A percentile compares a stretch with the other conserved stretches of the same genome.
These are phyloP conservation scores for Limnothrissa miodon DNA, from an alignment of 2,113 vertebrate genomes.

Conservation along the genomic window DNA sequence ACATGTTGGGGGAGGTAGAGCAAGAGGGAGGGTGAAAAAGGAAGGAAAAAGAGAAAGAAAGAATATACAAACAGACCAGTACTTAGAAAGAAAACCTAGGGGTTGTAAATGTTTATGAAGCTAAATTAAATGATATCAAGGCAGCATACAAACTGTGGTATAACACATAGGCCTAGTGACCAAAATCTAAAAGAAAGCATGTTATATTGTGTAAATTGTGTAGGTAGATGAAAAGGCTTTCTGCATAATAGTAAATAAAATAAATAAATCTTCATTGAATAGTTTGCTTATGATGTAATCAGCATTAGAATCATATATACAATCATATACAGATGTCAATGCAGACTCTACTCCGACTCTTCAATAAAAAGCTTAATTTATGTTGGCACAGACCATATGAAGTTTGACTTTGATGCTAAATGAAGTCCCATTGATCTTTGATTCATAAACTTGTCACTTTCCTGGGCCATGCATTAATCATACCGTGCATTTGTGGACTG, in stretches of 20 bases:
- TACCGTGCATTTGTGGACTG: not conserved
- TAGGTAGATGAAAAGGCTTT: too few relatives aligned
- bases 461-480: not conserved
- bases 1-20: conserved; percentile 23
- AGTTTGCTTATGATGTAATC: not conserved
- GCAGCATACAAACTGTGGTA: not conserved
- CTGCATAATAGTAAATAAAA: too few relatives aligned
- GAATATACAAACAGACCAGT: not conserved
- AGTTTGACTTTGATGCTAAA: conserved; percentile 53
- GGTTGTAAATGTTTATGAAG: conserved; percentile 37
- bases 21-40: not conserved
- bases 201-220: too few relatives aligned
- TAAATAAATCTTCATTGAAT: not conserved
- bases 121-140: not conserved
- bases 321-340: not conserved
- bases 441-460: conserved; percentile 45
- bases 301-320: not conserved
- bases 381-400: conserved; percentile 51
- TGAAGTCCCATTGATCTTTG: conserved; percentile 27
- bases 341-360: not conserved
- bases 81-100: conserved; percentile 50
- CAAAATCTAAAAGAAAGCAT: too few relatives aligned
- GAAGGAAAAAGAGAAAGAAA: not conserved
- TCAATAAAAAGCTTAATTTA: conserved; percentile 60
- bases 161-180: too few relatives aligned